phyloP scores from a whole-genome alignment of 2,113 vertebrate species.

The Indicator indicator region DNA sequence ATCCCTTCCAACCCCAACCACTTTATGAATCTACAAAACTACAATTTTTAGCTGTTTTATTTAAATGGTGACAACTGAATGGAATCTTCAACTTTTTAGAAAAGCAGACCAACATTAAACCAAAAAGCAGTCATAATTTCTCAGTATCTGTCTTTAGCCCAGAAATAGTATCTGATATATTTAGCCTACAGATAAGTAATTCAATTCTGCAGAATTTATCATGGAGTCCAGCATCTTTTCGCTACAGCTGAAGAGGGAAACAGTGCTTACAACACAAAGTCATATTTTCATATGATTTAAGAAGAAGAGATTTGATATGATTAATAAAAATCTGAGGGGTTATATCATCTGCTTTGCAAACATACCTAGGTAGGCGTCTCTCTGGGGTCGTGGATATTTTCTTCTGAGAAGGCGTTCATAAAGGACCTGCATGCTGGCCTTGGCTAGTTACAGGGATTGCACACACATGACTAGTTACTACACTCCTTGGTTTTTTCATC shows the following conservation, averaged over 20 bases:
- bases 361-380: constrained; percentile 95
- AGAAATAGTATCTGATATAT: background rate
- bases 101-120: background rate
- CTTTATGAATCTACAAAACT: background rate
- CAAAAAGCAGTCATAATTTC: background rate
- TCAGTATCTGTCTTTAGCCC: background rate
- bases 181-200: background rate
- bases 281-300: constrained; percentile 1
- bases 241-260: background rate
- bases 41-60: background rate
- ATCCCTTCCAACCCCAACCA: no score
- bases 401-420: constrained; percentile 99
- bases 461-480: constrained; percentile 94
- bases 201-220: background rate
- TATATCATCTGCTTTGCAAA: constrained; percentile 76
- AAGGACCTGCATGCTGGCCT: constrained; percentile 99
- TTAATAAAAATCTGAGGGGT: constrained; percentile 68
- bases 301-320: constrained; percentile 41
- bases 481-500: constrained; percentile 79
- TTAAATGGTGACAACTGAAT: background rate
- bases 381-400: constrained; percentile 93
- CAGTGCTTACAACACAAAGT: constrained; percentile 6
- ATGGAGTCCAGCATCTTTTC: background rate
- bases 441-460: constrained; percentile 97
- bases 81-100: background rate